phyloP scores from a whole-genome alignment of 2,888 invertebrate genomes.

The Crocallis elinguaria region DNA sequence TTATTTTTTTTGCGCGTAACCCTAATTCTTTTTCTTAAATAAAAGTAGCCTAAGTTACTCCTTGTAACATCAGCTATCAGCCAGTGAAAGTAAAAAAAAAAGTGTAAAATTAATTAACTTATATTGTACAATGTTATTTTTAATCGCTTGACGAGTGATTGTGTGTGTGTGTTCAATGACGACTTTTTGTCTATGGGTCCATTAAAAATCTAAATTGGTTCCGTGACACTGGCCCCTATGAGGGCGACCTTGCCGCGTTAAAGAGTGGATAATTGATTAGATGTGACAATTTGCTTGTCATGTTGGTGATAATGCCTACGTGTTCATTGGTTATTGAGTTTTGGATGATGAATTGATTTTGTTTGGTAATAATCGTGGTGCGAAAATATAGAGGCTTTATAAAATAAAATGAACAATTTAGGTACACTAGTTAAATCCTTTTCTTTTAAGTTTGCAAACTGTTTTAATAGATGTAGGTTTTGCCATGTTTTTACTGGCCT shows the following conservation, averaged over 20 bases:
- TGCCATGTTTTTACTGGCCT: no score
- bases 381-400: not conserved
- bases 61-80: no score
- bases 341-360: not conserved
- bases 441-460: no score
- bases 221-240: conserved; percentile 20
- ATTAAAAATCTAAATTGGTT: conserved; percentile 16
- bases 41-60: no score
- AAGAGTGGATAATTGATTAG: conserved; percentile 18
- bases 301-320: conserved; percentile 5
- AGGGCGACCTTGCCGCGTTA: conserved; percentile 14
- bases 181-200: conserved; percentile 16
- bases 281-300: conserved; percentile 10
- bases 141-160: not conserved
- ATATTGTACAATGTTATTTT: no score
- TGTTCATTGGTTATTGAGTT: conserved; percentile 4
- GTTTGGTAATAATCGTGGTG: not conserved
- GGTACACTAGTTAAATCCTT: no score
- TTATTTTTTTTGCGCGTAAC: no score
- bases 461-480: no score
- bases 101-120: no score
- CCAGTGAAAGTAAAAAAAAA: no score
- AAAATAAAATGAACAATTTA: not conserved
- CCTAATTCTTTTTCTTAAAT: no score
- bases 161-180: no score